Percentiles rank a stretch among this genome's conserved stretches.
These are phyloP conservation scores for Epiperipatus broadwayi DNA, from an alignment of 2,888 invertebrate genomes.

Conservation along the genomic window DNA sequence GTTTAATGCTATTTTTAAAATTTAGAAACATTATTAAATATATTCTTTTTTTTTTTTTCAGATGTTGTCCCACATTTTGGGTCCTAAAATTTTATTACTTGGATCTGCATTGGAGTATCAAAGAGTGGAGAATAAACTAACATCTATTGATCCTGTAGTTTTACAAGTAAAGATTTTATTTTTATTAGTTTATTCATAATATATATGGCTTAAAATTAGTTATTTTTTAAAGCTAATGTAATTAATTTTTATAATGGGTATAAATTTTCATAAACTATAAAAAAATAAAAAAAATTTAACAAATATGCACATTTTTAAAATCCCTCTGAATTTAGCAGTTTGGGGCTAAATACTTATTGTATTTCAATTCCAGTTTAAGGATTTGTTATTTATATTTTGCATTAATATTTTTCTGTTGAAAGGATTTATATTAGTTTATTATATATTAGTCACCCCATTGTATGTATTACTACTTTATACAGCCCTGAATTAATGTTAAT, in stretches of 20 bases:
- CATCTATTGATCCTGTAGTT: slow-evolving; percentile 79
- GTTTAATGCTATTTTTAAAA: too few relatives aligned
- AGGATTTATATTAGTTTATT: too few relatives aligned
- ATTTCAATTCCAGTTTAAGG: too few relatives aligned
- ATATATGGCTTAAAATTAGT: slow-evolving; percentile 1
- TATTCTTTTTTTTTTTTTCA: slow-evolving; percentile 14
- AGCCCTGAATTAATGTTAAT: too few relatives aligned
- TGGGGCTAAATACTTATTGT: too few relatives aligned
- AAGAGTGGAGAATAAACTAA: slow-evolving; percentile 71
- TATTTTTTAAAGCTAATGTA: neutral
- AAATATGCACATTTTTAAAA: too few relatives aligned
- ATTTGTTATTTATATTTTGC: too few relatives aligned
- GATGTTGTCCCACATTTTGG: slow-evolving; percentile 37
- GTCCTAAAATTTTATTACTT: slow-evolving; percentile 64
- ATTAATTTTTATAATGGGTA: slow-evolving; percentile 1
- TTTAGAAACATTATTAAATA: too few relatives aligned
- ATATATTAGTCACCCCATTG: too few relatives aligned
- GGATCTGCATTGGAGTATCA: slow-evolving; percentile 86
- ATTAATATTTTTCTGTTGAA: too few relatives aligned
- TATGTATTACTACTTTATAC: too few relatives aligned
- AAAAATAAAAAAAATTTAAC: slow-evolving; percentile 4
- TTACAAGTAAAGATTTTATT: slow-evolving; percentile 45
- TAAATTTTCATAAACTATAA: neutral
- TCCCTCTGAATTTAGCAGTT: too few relatives aligned
- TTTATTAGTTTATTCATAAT: neutral